Percentiles rank a stretch among this genome's conserved stretches.
Evolutionary conservation across 2,797 vertebrate genomes (phyloP).

Genomic region (Heteromormyrus szaboi): DNA sequence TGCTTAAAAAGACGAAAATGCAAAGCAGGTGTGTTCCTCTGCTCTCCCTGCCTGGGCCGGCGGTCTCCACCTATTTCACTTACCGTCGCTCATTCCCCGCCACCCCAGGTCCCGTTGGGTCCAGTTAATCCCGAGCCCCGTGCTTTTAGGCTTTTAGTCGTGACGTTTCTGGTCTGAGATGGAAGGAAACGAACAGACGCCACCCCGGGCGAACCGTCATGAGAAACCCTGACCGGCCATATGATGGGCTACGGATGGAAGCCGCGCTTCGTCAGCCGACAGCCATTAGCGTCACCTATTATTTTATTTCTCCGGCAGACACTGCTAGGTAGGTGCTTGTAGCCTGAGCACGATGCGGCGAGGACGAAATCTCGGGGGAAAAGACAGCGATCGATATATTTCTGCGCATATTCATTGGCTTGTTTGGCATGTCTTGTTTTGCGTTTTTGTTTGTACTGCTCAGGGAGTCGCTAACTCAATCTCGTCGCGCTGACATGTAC

Average conservation of each 20-base stretch:
- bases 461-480: neutral
- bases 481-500: neutral
- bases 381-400: neutral
- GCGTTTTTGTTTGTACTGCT: neutral
- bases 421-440: neutral
- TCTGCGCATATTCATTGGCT: neutral
- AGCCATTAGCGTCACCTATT: neutral
- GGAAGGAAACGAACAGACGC: constrained; percentile 20
- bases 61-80: constrained; percentile 1
- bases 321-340: neutral
- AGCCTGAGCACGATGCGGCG: neutral
- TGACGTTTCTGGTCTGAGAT: neutral
- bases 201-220: constrained; percentile 7
- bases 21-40: neutral
- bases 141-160: neutral
- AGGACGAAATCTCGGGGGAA: neutral
- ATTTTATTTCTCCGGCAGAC: neutral
- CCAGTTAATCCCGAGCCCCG: constrained; percentile 3
- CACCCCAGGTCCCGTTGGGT: constrained; percentile 1
- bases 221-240: neutral
- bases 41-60: neutral
- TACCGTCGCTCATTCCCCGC: neutral
- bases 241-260: neutral
- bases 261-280: neutral
- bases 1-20: neutral